Evolutionary conservation across 2,113 vertebrate genomes (phyloP), one percentile per base, ranked within the genome.

Genomic region (Xiphias gladius): DNA sequence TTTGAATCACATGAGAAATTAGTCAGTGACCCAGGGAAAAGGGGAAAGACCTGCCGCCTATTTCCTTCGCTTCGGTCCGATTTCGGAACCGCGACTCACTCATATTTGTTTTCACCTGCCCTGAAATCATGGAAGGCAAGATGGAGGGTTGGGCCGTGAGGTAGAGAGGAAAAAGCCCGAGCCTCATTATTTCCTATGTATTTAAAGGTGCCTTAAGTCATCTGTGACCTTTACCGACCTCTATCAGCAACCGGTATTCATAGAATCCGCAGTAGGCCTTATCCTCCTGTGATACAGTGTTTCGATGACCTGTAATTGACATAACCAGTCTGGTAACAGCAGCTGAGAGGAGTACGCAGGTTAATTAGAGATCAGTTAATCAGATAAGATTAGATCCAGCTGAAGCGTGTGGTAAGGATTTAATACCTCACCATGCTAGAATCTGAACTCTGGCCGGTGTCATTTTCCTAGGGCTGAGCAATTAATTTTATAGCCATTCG

Each of bases 1-100:
- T 63, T 48, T 71, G 30, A 69, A 75, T 83, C 76, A 52, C 28
- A 74, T 4, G 0, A 55, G 3, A 41, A 82, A 76, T 87, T 73
- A 75, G 37, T 80, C 41, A 54, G 1, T 7, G n/a, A 69, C 11
- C 73, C 17, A 46, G 43, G 16, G n/a, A 17, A 22, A 64, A 22
- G 4, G 12, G 26, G 2, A 41, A 11, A 24, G 2, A 50, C 20
- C 32, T 30, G 11, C 57, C 62, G 73, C 39, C 46, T 26, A 13
- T 20, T 55, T 66, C 30, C 46, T 59, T 73, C 16, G 14, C 6
- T 46, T 79, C 5, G 16, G 26, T 13, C 43, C 62, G 20, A 39
- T 39, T 43, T 64, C 37, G 62, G 24, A 39, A 5, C 43, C 14
- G 37, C 80, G 68, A 77, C 32, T 70, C 63, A 41, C 39, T 48